A percentile compares a stretch with the other conserved stretches of the same genome.
phyloP scores from a whole-genome alignment of 2,888 invertebrate species.

The Stenodera caucasica region DNA sequence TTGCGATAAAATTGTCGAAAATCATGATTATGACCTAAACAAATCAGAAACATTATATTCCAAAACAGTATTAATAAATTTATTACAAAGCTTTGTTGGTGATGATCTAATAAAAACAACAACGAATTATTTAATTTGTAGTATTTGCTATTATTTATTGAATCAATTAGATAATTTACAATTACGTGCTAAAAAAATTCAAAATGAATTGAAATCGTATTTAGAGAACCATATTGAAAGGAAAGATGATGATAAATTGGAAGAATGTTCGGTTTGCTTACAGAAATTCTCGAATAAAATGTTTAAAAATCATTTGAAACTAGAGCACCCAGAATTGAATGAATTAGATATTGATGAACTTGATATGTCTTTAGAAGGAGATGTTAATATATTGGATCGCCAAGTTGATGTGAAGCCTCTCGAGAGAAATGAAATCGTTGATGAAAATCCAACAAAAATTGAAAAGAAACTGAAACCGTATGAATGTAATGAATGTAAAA shows the following conservation, averaged over 20 bases:
- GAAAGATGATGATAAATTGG: slow-evolving; percentile 20
- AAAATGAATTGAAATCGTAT: slow-evolving; percentile 28
- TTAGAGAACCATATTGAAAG: slow-evolving; percentile 16
- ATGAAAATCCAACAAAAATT: slow-evolving; percentile 1
- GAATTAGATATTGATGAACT: slow-evolving; percentile 16
- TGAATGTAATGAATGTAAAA: slow-evolving; percentile 42
- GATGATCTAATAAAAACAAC: slow-evolving; percentile 22
- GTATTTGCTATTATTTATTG: slow-evolving; percentile 35
- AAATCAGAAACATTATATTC: slow-evolving; percentile 20
- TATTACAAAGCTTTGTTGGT: slow-evolving; percentile 27
- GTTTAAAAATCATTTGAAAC: slow-evolving; percentile 6
- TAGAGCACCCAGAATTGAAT: slow-evolving; percentile 7
- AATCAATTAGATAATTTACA: slow-evolving; percentile 44
- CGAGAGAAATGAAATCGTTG: background rate
- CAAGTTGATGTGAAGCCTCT: slow-evolving; percentile 5
- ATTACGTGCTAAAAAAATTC: slow-evolving; percentile 34
- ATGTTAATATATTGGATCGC: slow-evolving; percentile 1
- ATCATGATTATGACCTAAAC: slow-evolving; percentile 9
- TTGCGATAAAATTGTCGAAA: slow-evolving; percentile 4
- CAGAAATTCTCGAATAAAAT: slow-evolving; percentile 13
- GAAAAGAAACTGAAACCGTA: slow-evolving; percentile 31
- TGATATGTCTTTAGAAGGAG: slow-evolving; percentile 6
- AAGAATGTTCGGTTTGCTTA: slow-evolving; percentile 24
- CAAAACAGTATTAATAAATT: slow-evolving; percentile 24
- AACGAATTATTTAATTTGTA: slow-evolving; percentile 34